Conservation (phyloP, 1,140 invertebrate genomes). For the Drusus annulatus region DNA sequence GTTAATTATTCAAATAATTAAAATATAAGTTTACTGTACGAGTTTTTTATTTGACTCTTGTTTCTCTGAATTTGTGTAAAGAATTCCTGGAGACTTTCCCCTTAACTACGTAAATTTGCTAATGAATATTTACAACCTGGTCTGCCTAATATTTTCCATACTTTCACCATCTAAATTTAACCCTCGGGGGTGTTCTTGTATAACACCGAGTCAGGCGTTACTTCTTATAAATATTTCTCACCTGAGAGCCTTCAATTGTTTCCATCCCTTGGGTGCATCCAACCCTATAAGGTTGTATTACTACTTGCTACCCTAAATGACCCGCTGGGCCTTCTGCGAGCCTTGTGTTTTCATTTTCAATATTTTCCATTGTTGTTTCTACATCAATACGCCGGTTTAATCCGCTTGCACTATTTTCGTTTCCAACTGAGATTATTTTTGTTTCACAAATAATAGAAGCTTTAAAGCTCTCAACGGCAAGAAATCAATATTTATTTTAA, state of each 20-base stretch:
- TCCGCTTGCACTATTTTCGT: too few species aligned
- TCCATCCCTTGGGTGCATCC: slow-evolving; percentile 26
- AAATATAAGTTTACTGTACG: too few species aligned
- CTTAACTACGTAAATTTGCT: too few species aligned
- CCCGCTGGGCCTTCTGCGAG: not conserved
- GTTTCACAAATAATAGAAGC: too few species aligned
- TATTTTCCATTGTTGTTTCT: not conserved
- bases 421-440: too few species aligned
- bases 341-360: slow-evolving; percentile 13
- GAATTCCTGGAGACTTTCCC: too few species aligned
- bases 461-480: too few species aligned
- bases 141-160: not conserved
- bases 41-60: too few species aligned
- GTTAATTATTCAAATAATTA: too few species aligned
- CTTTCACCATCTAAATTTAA: not conserved
- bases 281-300: slow-evolving; percentile 33
- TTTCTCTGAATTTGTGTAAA: too few species aligned
- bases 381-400: too few species aligned
- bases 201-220: slow-evolving; percentile 5
- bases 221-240: slow-evolving; percentile 16
- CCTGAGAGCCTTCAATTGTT: slow-evolving; percentile 27
- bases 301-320: slow-evolving; percentile 19
- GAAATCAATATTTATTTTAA: too few species aligned
- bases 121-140: not conserved
- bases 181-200: not conserved